These are phyloP conservation scores for Catagonus wagneri DNA, from an alignment of 2,113 vertebrate genomes.

Conservation along the genomic window DNA sequence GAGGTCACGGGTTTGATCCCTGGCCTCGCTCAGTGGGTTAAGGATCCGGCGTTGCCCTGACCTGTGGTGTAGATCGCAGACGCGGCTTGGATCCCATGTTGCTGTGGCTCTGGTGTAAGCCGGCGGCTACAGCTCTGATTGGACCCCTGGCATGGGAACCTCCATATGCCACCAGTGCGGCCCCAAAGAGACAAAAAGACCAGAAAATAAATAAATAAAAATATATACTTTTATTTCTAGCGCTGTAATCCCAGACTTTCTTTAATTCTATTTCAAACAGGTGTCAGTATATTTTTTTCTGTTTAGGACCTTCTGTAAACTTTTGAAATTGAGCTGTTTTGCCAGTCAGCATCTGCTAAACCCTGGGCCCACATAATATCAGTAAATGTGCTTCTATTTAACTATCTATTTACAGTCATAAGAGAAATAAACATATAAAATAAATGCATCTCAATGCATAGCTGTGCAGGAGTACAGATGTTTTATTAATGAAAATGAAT, in stretches of 20 bases:
- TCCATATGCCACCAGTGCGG: too few relatives aligned
- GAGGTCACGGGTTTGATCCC: too few relatives aligned
- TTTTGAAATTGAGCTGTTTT: slow-evolving; percentile 62
- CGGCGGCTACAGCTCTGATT: too few relatives aligned
- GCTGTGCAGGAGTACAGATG: slow-evolving; percentile 90
- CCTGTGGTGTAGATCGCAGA: too few relatives aligned
- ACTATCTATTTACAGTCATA: slow-evolving; percentile 86
- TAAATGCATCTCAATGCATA: slow-evolving; percentile 91
- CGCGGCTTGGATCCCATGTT: too few relatives aligned
- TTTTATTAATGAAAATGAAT: slow-evolving; percentile 94
- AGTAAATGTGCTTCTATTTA: slow-evolving; percentile 85
- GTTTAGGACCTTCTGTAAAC: slow-evolving; percentile 74
- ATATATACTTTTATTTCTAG: slow-evolving; percentile 8
- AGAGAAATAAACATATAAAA: slow-evolving; percentile 90
- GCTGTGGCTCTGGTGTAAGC: too few relatives aligned
- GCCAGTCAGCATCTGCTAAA: slow-evolving; percentile 50
- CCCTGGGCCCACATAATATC: slow-evolving; percentile 59
- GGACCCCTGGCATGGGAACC: too few relatives aligned
- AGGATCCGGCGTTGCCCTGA: too few relatives aligned
- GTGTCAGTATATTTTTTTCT: slow-evolving; percentile 77
- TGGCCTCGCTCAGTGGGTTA: too few relatives aligned
- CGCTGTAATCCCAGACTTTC: not conserved
- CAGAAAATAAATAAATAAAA: too few relatives aligned
- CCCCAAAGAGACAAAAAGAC: too few relatives aligned
- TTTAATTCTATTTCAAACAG: slow-evolving; percentile 81